Evolutionary conservation across 2,797 vertebrate species (phyloP).

Genomic region (Anisognathus igniventris): DNA sequence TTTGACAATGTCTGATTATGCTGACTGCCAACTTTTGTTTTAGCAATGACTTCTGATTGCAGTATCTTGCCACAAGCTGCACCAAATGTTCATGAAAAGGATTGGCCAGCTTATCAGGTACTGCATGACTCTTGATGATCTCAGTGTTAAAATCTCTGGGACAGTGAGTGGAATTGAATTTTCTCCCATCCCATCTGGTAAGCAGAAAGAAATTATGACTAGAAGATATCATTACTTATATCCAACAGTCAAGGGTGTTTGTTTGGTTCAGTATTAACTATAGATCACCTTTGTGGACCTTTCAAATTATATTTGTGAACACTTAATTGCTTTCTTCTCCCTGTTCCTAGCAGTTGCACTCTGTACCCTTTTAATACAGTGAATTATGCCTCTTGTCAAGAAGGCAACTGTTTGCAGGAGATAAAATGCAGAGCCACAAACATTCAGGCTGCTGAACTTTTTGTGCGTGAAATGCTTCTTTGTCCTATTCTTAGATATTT

Average conservation of each 20-base stretch:
- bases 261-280: conserved; percentile 7
- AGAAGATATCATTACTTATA: neutral
- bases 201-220: neutral
- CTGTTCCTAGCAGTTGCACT: neutral
- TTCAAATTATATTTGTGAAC: conserved; percentile 30
- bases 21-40: conserved; percentile 19
- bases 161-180: neutral
- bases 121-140: neutral
- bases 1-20: conserved; percentile 48
- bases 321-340: conserved; percentile 13
- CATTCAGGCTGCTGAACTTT: neutral
- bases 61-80: conserved; percentile 2
- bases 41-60: conserved; percentile 45
- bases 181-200: neutral
- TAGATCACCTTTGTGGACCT: conserved; percentile 30
- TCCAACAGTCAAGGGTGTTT: neutral
- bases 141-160: neutral
- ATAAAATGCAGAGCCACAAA: conserved; percentile 1
- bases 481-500: neutral
- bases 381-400: conserved; percentile 17
- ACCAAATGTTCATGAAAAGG: neutral
- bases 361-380: conserved; percentile 12
- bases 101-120: neutral
- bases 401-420: conserved; percentile 16
- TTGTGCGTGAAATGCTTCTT: neutral